A percentile compares a stretch with the other conserved stretches of the same genome.
phyloP scores from a whole-genome alignment of 2,113 vertebrate genomes.

The Larimichthys crocea region DNA sequence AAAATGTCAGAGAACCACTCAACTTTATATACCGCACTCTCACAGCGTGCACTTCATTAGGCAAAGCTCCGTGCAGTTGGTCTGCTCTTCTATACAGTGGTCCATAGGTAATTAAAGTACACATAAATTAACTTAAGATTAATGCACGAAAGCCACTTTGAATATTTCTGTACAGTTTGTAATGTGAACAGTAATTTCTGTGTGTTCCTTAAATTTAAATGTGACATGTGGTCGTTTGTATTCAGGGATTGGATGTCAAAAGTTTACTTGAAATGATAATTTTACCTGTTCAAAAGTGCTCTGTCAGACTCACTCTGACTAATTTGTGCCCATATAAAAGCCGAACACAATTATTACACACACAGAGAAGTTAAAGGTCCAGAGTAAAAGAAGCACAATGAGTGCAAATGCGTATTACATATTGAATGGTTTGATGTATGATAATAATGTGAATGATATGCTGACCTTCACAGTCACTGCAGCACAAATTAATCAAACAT shows the following conservation, averaged over 20 bases:
- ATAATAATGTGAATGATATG: not conserved
- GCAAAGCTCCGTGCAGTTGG: slow-evolving; percentile 1
- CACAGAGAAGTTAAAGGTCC: not conserved
- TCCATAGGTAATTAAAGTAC: slow-evolving; percentile 36
- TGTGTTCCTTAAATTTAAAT: not conserved
- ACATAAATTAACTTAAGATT: slow-evolving; percentile 16
- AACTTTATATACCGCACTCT: not conserved
- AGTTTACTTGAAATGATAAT: not conserved
- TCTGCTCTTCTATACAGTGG: not conserved
- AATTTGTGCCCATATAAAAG: not conserved
- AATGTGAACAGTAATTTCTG: not conserved
- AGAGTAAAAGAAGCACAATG: not conserved
- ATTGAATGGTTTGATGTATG: not conserved
- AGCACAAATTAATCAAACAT: not conserved
- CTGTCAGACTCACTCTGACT: not conserved
- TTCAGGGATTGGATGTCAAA: not conserved
- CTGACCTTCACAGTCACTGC: not conserved
- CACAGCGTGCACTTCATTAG: slow-evolving; percentile 9
- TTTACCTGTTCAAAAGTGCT: not conserved
- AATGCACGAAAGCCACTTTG: not conserved
- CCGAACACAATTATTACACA: no score
- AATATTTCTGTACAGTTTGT: not conserved
- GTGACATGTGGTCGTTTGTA: not conserved
- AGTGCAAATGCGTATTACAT: not conserved
- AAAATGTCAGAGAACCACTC: slow-evolving; percentile 10